These are phyloP conservation scores for Drosophila barbarae DNA, from an alignment of 2,888 invertebrate species.

Conservation along the genomic window DNA sequence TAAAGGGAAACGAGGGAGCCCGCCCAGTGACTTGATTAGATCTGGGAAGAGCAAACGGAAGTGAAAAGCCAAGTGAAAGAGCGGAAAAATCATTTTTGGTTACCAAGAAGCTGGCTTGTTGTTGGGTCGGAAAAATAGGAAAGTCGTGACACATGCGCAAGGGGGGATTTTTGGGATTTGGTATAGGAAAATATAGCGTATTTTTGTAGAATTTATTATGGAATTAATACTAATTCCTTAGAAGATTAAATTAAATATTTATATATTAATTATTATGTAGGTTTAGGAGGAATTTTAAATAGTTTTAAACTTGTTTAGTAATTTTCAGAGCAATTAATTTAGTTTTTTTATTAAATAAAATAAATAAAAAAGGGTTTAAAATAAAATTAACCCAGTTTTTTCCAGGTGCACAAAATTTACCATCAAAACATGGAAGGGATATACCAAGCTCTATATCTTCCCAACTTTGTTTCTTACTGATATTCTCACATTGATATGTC, in stretches of 20 bases:
- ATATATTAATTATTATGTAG: too few species aligned
- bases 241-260: neutral
- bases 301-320: too few species aligned
- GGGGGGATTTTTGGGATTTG: accelerated
- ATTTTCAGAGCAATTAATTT: neutral
- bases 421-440: neutral
- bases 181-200: neutral
- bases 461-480: neutral
- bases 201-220: too few species aligned
- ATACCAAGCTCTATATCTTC: neutral
- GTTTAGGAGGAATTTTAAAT: too few species aligned
- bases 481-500: conserved; percentile 17
- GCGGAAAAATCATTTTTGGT: neutral
- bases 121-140: neutral
- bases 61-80: neutral
- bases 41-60: conserved; percentile 1
- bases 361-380: neutral
- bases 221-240: neutral
- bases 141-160: conserved; percentile 7
- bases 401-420: neutral
- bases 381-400: neutral
- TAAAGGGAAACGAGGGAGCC: conserved; percentile 13
- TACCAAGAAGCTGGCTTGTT: neutral
- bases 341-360: neutral
- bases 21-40: conserved; percentile 17